Conservation (phyloP, 2,113 vertebrate genomes). For the Gopherus flavomarginatus region DNA sequence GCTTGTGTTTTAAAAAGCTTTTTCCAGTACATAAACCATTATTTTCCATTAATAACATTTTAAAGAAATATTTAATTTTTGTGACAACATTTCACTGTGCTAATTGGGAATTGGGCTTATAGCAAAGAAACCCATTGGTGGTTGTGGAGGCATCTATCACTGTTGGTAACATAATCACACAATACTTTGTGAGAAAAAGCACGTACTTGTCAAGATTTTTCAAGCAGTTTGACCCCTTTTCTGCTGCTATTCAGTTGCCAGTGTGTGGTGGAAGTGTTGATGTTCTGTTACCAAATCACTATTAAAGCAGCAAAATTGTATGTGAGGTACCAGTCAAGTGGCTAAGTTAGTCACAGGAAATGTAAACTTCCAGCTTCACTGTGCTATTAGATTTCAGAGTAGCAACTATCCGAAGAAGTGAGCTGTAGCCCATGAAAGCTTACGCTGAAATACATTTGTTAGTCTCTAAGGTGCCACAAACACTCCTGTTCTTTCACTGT, state of each 20-base stretch:
- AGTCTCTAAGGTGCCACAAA: too few species aligned
- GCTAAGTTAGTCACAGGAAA: not conserved
- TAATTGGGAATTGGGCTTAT: not conserved
- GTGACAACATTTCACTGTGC: not conserved
- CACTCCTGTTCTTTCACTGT: not conserved
- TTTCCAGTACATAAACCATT: not conserved
- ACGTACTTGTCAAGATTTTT: not conserved
- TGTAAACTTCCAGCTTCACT: not conserved
- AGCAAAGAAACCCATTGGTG: not conserved
- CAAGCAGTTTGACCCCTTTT: not conserved
- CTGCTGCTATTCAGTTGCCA: not conserved
- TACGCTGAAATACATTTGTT: too few species aligned
- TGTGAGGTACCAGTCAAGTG: not conserved
- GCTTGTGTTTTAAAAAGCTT: not conserved
- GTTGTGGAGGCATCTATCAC: not conserved
- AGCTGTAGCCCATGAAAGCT: too few species aligned
- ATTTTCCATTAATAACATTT: not conserved
- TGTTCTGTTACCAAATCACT: not conserved
- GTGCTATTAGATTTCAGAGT: not conserved
- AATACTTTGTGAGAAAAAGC: rapidly evolving
- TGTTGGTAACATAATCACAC: not conserved
- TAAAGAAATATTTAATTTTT: not conserved
- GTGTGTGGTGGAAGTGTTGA: rapidly evolving
- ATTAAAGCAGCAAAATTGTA: not conserved
- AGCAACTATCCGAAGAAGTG: too few species aligned